These are phyloP conservation scores for Arge pagana DNA, from an alignment of 2,888 invertebrate genomes.

Conservation along the genomic window DNA sequence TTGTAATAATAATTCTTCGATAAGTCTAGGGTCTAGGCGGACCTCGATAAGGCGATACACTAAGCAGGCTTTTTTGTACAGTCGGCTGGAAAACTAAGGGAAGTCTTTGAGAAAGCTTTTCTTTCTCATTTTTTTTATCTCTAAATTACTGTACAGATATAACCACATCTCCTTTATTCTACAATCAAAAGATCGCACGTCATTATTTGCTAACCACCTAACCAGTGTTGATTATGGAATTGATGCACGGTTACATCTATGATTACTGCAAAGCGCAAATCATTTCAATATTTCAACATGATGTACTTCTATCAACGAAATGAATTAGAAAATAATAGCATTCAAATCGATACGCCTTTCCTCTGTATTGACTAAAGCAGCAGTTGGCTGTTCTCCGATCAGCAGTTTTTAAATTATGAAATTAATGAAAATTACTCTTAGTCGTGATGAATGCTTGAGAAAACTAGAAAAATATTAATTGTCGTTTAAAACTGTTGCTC, in stretches of 20 bases:
- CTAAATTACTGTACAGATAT: slow-evolving; percentile 2
- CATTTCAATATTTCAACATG: neutral
- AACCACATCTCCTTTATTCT: slow-evolving; percentile 1
- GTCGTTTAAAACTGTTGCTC: neutral
- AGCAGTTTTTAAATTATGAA: neutral
- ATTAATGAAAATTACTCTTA: neutral
- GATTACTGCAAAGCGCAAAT: neutral
- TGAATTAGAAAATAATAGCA: slow-evolving; percentile 3
- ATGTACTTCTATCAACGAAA: neutral
- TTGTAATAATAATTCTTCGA: slow-evolving; percentile 51
- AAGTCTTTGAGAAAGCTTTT: slow-evolving; percentile 41
- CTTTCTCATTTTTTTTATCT: neutral
- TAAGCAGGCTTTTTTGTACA: slow-evolving; percentile 55
- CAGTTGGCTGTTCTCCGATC: neutral
- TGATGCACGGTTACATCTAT: slow-evolving; percentile 6
- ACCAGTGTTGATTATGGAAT: neutral
- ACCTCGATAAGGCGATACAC: slow-evolving; percentile 53
- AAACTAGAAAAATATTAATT: no score
- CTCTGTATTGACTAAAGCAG: neutral
- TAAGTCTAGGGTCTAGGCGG: slow-evolving; percentile 48
- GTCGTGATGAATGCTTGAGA: no score
- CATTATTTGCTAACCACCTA: slow-evolving; percentile 1
- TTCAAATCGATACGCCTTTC: slow-evolving; percentile 5
- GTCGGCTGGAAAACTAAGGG: slow-evolving; percentile 50
- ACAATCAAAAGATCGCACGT: neutral